These are phyloP conservation scores for Gadopsis marmoratus DNA, from an alignment of 2,797 vertebrate genomes.

Conservation along the genomic window DNA sequence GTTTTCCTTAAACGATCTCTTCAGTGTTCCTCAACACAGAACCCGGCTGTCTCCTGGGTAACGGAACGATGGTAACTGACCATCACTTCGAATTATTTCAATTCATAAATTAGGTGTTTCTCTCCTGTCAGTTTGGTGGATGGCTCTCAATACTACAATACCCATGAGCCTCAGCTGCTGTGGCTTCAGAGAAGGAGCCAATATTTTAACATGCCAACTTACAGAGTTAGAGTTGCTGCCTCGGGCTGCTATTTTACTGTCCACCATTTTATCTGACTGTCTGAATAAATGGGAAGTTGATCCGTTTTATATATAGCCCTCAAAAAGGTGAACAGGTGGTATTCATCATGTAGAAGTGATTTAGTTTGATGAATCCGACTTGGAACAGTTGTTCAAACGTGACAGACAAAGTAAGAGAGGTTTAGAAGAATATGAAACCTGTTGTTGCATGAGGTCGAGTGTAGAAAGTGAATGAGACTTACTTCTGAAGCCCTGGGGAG, in stretches of 20 bases:
- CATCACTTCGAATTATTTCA: not conserved
- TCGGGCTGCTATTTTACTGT: too few species aligned
- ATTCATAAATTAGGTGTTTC: not conserved
- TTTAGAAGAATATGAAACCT: not conserved
- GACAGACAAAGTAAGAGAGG: not conserved
- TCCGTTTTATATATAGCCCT: too few species aligned
- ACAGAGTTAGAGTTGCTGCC: too few species aligned
- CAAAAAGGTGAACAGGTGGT: too few species aligned
- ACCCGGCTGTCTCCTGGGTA: not conserved
- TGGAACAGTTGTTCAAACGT: too few species aligned
- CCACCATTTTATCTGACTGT: too few species aligned
- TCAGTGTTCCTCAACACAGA: not conserved
- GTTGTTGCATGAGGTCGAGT: not conserved
- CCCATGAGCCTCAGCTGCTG: conserved; percentile 12
- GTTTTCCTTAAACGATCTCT: not conserved
- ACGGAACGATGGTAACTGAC: not conserved
- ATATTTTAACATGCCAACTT: too few species aligned
- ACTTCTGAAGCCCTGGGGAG: not conserved
- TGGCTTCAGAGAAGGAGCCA: not conserved
- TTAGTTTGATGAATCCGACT: not conserved
- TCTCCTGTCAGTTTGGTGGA: not conserved
- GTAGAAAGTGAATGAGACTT: not conserved
- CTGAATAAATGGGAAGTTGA: too few species aligned
- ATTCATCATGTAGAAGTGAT: not conserved
- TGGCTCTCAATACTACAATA: not conserved